Base-by-base conservation (phyloP, 1,140 invertebrate species). In the Anadara kagoshimensis region DNA sequence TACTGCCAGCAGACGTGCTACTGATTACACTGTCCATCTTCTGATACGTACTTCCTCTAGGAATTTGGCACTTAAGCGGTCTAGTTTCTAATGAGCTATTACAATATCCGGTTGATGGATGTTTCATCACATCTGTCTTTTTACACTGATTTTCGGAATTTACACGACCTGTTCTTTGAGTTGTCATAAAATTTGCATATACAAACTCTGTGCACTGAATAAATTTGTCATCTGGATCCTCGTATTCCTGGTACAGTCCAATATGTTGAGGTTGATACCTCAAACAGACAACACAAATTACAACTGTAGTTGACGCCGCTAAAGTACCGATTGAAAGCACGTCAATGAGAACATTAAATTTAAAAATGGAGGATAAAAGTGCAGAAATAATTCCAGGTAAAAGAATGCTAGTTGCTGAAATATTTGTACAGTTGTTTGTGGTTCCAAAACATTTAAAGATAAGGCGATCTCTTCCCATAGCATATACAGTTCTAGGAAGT, bases 311-410 rank as follows among this genome's bases (percentile, higher is more conserved):
- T 83, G 96, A 97, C 0, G 95, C 95, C 69, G 97, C 85, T 18
- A 97, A 90, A 0, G 95, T 97, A 0, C 95, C 95, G 77, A 96
- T 96, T 0, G 95, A 95, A 94, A 96, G 95, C 82, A 97, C 96
- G 82, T 97, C 95, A 11, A 97, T 69, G 41, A 82, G 90, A 80
- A 95, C 95, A 81, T 95, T 93, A 69, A 97, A 91, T 85, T 97
- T 95, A 78, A 97, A 94, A 26, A 96, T 85, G 10, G 97, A 84
- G 14, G 95, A 94, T 61, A 97, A 93, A 0, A 94, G 4, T 10
- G 80, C 59, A 29, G 94, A 36, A 36, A 67, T 8, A 94, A 83
- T 1, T 94, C 68, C 0, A 95, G 94, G n/a, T 94, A 94, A 36
- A 97, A 91, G 2, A 94, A 90, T 18, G 95, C 88, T 83, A 95